Evolutionary conservation across 2,888 invertebrate species (phyloP).

Genomic region (Steinernema carpocapsae): DNA sequence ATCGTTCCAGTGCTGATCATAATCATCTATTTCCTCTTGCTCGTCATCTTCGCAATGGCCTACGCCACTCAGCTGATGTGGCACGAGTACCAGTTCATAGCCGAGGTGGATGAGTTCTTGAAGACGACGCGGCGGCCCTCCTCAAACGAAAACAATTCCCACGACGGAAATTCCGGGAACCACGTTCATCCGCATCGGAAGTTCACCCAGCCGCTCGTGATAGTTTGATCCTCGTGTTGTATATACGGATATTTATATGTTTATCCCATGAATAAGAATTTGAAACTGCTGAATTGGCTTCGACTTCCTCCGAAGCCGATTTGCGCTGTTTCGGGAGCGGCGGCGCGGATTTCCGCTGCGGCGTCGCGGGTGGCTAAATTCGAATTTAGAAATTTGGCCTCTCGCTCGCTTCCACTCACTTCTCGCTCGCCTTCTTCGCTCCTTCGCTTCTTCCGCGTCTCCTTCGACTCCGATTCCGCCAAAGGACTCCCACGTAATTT

Average conservation of each 20-base stretch:
- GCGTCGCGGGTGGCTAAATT: no score
- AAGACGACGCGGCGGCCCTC: slow-evolving; percentile 44
- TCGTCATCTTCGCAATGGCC: slow-evolving; percentile 36
- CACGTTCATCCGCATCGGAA: slow-evolving; percentile 16
- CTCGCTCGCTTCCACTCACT: no score
- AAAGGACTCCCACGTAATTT: no score
- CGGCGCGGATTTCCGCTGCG: no score
- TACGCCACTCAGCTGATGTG: slow-evolving; percentile 41
- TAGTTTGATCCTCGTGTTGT: neutral
- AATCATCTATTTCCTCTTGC: slow-evolving; percentile 31
- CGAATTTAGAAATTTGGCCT: no score
- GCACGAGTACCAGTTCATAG: slow-evolving; percentile 49
- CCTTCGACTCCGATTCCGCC: no score
- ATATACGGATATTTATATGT: neutral
- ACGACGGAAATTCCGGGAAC: slow-evolving; percentile 17
- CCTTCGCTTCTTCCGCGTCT: no score
- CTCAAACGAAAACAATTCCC: slow-evolving; percentile 36
- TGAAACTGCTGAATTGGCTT: neutral
- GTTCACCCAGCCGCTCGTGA: slow-evolving; percentile 6
- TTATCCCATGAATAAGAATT: neutral
- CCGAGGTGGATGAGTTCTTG: slow-evolving; percentile 47
- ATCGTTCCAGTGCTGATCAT: slow-evolving; percentile 38
- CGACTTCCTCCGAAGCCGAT: neutral
- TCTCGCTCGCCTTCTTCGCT: no score
- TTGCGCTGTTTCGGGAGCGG: no score